Percentiles rank a stretch among this genome's conserved stretches.
Conservation (phyloP, 2,888 invertebrate species). For the Leptopilina drosophilae region DNA sequence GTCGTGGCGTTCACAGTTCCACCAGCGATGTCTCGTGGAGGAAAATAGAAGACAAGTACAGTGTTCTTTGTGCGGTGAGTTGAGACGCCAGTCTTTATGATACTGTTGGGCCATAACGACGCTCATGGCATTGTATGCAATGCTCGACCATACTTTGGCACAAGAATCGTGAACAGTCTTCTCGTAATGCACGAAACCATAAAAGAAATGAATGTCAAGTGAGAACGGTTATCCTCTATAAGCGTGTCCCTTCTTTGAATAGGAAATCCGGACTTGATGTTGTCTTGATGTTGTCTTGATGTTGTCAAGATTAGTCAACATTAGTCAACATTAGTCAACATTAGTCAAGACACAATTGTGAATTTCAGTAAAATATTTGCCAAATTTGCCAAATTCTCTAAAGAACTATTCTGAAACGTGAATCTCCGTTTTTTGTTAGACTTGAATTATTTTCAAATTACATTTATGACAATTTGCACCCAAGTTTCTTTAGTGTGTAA, state of each 20-base stretch:
- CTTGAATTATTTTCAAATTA: neutral
- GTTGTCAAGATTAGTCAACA: no score
- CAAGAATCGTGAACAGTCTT: constrained; percentile 44
- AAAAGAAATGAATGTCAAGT: constrained; percentile 63
- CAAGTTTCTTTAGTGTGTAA: neutral
- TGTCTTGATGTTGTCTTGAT: no score
- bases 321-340: no score
- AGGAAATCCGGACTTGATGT: constrained; percentile 19
- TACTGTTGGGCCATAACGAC: constrained; percentile 66
- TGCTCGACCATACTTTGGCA: constrained; percentile 61
- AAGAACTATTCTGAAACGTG: no score
- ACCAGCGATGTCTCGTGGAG: neutral
- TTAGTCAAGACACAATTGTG: no score
- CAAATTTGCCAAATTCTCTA: no score
- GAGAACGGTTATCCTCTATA: constrained; percentile 45
- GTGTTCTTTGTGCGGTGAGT: constrained; percentile 65
- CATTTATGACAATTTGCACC: constrained; percentile 3
- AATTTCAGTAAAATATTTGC: no score
- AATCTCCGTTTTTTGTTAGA: neutral
- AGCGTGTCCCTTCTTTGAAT: constrained; percentile 11
- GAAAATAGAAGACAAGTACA: constrained; percentile 51
- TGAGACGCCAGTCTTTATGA: constrained; percentile 68
- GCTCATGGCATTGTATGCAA: constrained; percentile 64
- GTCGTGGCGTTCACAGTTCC: constrained; percentile 30
- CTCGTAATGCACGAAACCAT: constrained; percentile 60